Evolutionary conservation across 2,797 vertebrate species (phyloP), one percentile per base, ranked within the genome.

Genomic region (Hyperoplus immaculatus): DNA sequence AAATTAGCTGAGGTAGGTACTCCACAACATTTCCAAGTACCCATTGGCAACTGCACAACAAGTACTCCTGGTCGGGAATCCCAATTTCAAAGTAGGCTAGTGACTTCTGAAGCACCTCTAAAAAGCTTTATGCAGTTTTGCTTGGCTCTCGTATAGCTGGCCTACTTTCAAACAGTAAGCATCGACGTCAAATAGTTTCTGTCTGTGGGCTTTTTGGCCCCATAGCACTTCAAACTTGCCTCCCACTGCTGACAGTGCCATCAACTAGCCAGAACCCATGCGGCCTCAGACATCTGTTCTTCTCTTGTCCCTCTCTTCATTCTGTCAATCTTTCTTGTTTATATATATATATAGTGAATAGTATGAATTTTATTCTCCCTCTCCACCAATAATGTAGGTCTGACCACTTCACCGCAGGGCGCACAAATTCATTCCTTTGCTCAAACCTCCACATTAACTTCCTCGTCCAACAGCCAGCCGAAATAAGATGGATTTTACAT

Each of bases 91-190:
- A 61, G 65, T 67, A n/a, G 43, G 29, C 71, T 41, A 49, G 21
- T 86, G 85, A 89, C 89, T 87, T 87, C 74, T 78, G 63, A 78
- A 80, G 71, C 64, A 76, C 54, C 79, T 81, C 77, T 81, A 81
- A 75, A 29, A 82, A 74, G 67, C 72, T 38, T 43, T 41, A 0
- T 36, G 47, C 69, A 51, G 73, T 75, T 73, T 29, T 58, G 43
- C 56, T 76, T 55, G 58, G 50, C 83, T 78, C 49, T 77, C 58
- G 10, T 7, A 13, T 60, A 70, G 61, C 56, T 69, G 69, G 65
- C 65, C 11, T 46, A 38, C 38, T 29, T 67, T 66, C 80, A 77
- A 73, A 71, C 69, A 59, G 55, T 57, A 41, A 72, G 72, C 73
- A 39, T 72, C 15, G 0, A 55, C 75, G 84, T 90, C 86, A 88